These are phyloP conservation scores for Hippopotamus amphibius DNA, from an alignment of 2,113 vertebrate genomes.

Conservation along the genomic window DNA sequence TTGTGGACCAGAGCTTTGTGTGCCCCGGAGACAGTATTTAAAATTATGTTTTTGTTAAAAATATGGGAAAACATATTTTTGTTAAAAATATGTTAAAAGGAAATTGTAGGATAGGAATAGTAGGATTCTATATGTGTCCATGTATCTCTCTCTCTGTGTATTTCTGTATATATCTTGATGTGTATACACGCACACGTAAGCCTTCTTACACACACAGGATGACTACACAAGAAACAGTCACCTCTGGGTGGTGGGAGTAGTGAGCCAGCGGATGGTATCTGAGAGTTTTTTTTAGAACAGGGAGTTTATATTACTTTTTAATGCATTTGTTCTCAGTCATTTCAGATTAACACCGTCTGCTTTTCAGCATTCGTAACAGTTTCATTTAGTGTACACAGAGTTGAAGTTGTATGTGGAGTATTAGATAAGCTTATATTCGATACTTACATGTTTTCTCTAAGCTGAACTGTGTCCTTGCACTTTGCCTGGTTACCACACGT, in stretches of 20 bases:
- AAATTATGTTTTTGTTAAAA: neutral
- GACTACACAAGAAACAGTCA: neutral
- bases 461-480: neutral
- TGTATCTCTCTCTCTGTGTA: neutral
- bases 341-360: neutral
- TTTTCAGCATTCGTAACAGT: neutral
- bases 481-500: neutral
- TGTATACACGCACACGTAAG: neutral
- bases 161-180: neutral
- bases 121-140: neutral
- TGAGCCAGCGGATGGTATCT: neutral
- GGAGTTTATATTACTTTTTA: neutral
- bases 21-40: neutral
- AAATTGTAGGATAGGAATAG: neutral
- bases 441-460: neutral
- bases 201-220: neutral
- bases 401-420: neutral
- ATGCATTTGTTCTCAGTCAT: neutral
- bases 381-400: neutral
- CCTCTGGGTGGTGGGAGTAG: neutral
- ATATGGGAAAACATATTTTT: no score
- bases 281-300: neutral
- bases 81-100: neutral
- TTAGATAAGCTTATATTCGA: neutral
- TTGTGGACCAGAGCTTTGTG: neutral